A percentile compares a stretch with the other conserved stretches of the same genome.
phyloP scores from a whole-genome alignment of 2,888 invertebrate species.

The Oegoconia quadripuncta region DNA sequence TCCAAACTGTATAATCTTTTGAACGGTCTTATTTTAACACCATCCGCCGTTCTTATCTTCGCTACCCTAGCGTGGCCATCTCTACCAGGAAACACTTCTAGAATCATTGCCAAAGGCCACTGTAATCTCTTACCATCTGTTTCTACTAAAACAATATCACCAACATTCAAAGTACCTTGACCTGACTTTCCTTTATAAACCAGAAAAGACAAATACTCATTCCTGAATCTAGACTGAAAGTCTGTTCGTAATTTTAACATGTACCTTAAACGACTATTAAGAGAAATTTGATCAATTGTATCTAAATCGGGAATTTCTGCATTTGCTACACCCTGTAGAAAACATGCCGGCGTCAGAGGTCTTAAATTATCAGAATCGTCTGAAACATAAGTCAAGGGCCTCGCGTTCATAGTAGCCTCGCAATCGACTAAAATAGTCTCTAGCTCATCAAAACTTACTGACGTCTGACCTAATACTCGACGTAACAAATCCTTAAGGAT shows the following conservation, averaged over 20 bases:
- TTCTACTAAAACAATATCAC: too few species aligned
- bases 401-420: background rate
- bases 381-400: slow-evolving; percentile 8
- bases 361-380: background rate
- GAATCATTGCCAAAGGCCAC: too few species aligned
- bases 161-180: too few species aligned
- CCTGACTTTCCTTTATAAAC: too few species aligned
- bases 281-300: background rate
- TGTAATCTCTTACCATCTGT: too few species aligned
- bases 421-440: slow-evolving; percentile 1
- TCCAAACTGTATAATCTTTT: too few species aligned
- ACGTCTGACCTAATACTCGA: slow-evolving; percentile 1
- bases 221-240: too few species aligned
- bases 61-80: too few species aligned
- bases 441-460: background rate
- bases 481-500: background rate
- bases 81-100: too few species aligned
- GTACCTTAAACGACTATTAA: background rate
- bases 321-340: background rate
- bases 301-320: background rate
- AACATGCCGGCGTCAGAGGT: background rate
- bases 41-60: too few species aligned
- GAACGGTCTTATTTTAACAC: too few species aligned
- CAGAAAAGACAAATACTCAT: too few species aligned
- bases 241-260: background rate